phyloP scores from a whole-genome alignment of 2,797 vertebrate species.

The Enoplosus armatus region DNA sequence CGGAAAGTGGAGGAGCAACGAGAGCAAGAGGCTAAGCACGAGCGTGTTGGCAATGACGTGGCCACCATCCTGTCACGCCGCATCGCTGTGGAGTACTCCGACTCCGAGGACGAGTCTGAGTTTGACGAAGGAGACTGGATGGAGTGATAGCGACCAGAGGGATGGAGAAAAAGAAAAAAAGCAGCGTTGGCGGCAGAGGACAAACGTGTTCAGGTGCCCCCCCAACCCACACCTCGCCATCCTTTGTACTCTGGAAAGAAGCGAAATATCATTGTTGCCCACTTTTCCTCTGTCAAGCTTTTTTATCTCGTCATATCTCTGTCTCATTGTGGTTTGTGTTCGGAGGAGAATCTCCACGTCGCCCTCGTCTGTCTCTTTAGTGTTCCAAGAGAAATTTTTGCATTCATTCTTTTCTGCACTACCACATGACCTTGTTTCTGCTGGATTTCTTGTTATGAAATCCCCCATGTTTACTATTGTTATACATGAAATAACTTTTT shows the following conservation, averaged over 20 bases:
- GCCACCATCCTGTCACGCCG: slow-evolving; percentile 97
- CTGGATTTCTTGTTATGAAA: slow-evolving; percentile 64
- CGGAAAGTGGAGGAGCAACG: slow-evolving; percentile 98
- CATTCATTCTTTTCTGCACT: slow-evolving; percentile 65
- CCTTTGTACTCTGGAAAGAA: slow-evolving; percentile 34
- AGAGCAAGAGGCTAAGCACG: slow-evolving; percentile 97
- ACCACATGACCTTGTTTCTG: slow-evolving; percentile 50
- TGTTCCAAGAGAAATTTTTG: slow-evolving; percentile 61
- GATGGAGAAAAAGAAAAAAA: background rate
- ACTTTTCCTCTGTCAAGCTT: slow-evolving; percentile 47
- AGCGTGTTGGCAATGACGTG: slow-evolving; percentile 97
- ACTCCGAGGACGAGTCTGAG: slow-evolving; percentile 98
- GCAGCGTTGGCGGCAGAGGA: slow-evolving; percentile 32
- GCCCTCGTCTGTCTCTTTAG: slow-evolving; percentile 52
- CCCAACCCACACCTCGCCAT: slow-evolving; percentile 28
- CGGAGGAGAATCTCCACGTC: slow-evolving; percentile 51
- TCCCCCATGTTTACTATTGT: slow-evolving; percentile 71
- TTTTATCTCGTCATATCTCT: slow-evolving; percentile 53
- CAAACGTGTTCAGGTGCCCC: slow-evolving; percentile 46
- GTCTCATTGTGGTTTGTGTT: slow-evolving; percentile 72
- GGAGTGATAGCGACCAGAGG: slow-evolving; percentile 82
- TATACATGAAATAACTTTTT: slow-evolving; percentile 69
- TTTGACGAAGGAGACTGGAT: slow-evolving; percentile 99
- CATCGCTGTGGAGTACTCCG: slow-evolving; percentile 98
- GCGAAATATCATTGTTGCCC: slow-evolving; percentile 30